Conservation (phyloP, 2,797 vertebrate genomes). For the Sebastes wilsoni region DNA sequence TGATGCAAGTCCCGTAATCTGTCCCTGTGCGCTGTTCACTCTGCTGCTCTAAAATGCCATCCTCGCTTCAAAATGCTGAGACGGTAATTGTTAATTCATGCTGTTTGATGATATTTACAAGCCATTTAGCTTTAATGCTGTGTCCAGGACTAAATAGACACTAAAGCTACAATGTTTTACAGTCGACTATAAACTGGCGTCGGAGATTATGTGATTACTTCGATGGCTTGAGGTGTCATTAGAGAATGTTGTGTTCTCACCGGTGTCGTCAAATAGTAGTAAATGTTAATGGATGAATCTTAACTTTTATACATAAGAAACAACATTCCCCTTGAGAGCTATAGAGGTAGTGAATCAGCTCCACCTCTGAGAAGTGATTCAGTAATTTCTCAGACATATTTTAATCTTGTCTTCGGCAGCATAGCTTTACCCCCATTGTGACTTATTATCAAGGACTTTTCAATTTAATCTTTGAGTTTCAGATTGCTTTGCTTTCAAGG, state of each 20-base stretch:
- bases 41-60: not conserved
- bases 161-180: slow-evolving; percentile 30
- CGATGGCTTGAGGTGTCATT: slow-evolving; percentile 10
- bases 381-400: not conserved
- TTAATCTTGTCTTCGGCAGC: not conserved
- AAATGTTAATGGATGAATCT: slow-evolving; percentile 40
- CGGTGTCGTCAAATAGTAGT: slow-evolving; percentile 27
- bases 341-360: not conserved
- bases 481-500: slow-evolving; percentile 8
- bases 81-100: slow-evolving; percentile 34
- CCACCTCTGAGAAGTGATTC: not conserved
- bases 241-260: slow-evolving; percentile 8
- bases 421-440: not conserved
- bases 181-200: slow-evolving; percentile 4
- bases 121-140: slow-evolving; percentile 44
- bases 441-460: not conserved
- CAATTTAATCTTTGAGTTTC: slow-evolving; percentile 7
- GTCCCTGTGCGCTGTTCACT: not conserved
- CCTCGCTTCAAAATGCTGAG: slow-evolving; percentile 1
- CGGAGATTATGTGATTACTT: slow-evolving; percentile 34
- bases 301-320: slow-evolving; percentile 11
- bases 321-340: not conserved
- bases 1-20: not conserved
- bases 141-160: not conserved
- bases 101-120: slow-evolving; percentile 55